A percentile compares a stretch with the other conserved stretches of the same genome.
phyloP scores from a whole-genome alignment of 2,888 invertebrate genomes.

The Epinotia demarniana region DNA sequence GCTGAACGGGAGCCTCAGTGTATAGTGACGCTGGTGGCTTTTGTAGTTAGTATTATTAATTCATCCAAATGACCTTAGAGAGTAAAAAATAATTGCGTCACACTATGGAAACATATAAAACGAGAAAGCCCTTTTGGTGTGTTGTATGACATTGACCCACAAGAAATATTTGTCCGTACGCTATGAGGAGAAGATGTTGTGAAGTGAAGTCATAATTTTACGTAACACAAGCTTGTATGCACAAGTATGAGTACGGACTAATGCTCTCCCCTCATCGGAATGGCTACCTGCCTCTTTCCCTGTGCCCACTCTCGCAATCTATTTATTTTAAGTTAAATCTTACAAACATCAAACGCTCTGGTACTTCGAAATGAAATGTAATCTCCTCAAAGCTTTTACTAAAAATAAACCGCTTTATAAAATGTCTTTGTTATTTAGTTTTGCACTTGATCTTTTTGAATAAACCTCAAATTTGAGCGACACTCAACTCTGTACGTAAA shows the following conservation, averaged over 20 bases:
- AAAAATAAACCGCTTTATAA: conserved; percentile 51
- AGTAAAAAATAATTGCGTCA: background rate
- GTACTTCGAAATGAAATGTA: conserved; percentile 55
- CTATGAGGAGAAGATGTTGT: too few relatives aligned
- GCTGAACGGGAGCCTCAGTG: too few relatives aligned
- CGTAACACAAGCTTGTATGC: too few relatives aligned
- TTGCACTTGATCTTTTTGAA: conserved; percentile 8
- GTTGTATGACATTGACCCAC: too few relatives aligned
- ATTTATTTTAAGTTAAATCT: conserved; percentile 34
- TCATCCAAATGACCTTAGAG: background rate
- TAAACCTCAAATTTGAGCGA: conserved; percentile 15
- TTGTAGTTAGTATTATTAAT: background rate
- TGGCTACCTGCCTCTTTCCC: conserved; percentile 10
- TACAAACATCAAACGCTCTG: conserved; percentile 41
- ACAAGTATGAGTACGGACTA: background rate
- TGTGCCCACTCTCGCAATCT: conserved; percentile 52
- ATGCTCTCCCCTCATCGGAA: conserved; percentile 15
- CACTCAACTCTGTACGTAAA: background rate
- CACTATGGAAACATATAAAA: background rate
- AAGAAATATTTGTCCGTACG: too few relatives aligned
- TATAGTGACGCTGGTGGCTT: too few relatives aligned
- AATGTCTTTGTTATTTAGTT: conserved; percentile 16
- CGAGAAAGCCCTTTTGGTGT: background rate
- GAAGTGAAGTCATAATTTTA: too few relatives aligned
- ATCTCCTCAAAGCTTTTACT: conserved; percentile 62